These are phyloP conservation scores for Homarus americanus DNA, from an alignment of 1,140 invertebrate genomes.

Conservation along the genomic window DNA sequence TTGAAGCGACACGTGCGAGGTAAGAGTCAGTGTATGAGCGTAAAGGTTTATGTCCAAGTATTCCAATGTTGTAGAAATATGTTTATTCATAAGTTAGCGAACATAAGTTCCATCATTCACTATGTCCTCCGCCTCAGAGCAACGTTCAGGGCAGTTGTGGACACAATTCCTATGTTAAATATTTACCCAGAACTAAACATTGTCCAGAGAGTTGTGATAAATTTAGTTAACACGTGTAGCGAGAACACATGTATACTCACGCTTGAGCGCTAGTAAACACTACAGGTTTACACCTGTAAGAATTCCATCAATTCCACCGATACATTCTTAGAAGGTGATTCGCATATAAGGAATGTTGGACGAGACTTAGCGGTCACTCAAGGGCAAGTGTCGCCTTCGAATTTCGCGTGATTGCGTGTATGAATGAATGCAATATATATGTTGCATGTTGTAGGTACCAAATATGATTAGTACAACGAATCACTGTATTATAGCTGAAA, in stretches of 20 bases:
- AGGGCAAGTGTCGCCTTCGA: background rate
- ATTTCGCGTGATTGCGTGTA: background rate
- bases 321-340: constrained; percentile 16
- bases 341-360: constrained; percentile 43
- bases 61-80: background rate
- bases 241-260: background rate
- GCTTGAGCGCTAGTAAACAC: background rate
- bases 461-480: too few relatives aligned
- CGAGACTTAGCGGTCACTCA: constrained; percentile 29
- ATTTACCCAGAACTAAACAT: background rate
- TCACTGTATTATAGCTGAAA: too few relatives aligned
- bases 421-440: too few relatives aligned
- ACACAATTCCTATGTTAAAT: background rate
- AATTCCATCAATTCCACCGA: constrained; percentile 21
- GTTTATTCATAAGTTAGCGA: background rate
- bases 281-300: constrained; percentile 19
- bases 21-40: background rate
- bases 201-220: background rate
- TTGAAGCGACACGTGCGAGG: background rate
- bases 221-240: too few relatives aligned
- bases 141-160: background rate
- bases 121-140: background rate
- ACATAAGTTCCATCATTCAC: too few relatives aligned
- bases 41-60: background rate
- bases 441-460: too few relatives aligned